Base-by-base conservation (phyloP, 2,113 vertebrate species). In the Nematolebias whitei region DNA sequence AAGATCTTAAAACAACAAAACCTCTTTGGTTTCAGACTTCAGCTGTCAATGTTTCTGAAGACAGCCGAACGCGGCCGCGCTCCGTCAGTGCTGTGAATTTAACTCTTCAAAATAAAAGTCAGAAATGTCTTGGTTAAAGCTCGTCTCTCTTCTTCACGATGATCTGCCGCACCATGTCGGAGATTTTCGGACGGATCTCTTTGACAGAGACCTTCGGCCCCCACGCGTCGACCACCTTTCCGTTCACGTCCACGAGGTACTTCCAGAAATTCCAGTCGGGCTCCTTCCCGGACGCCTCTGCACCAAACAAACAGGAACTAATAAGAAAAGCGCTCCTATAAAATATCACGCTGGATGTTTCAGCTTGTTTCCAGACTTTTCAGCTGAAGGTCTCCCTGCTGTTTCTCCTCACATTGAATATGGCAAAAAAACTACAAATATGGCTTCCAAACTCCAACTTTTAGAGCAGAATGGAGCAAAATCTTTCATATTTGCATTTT, bases 221-320 rank as follows among this genome's bases (percentile, higher is more conserved):
- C 98, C 98, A 99, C 0, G 92, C 92, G 11, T 94, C 94, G 26
- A 95, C 90, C 19, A 93, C 96, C 54, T 95, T 94, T 2, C 98
- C 98, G 35, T 95, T 91, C 0, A 95, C 91, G 20, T 94, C 93
- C 16, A 99, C 89, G 0, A 99, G 91, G 68, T 96, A 99, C 84
- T 99, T 99, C 96, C 96, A 99, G 90, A 99, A 99, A 77, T 99
- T 99, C 97, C 98, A 99, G 68, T 95, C 93, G 18, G 98, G 97
- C 74, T 98, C 96, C 78, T 96, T 94, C 51, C 94, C 94, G 53
- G 94, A 94, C 22, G 92, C 89, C 18, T 95, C 98, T 99, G 90
- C 8, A 52, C 3, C 35, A 39, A 53, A 78, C 2, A 9, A 18
- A 78, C 2, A 40, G 15, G 4, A 32, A 19, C 5, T 2, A 4